phyloP scores from a whole-genome alignment of 2,113 vertebrate genomes.

The Neotragus moschatus region DNA sequence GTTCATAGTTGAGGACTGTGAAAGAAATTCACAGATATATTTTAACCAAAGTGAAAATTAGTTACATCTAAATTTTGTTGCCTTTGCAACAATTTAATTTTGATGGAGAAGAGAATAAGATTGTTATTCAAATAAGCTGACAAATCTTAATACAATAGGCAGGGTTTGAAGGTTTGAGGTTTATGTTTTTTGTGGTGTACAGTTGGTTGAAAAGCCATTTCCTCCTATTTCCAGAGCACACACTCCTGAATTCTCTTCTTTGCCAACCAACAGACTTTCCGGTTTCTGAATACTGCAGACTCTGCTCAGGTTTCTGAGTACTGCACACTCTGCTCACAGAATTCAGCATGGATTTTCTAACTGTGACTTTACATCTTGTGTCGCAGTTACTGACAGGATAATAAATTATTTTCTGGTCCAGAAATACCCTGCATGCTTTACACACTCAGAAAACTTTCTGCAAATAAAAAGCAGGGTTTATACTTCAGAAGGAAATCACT shows the following conservation, averaged over 20 bases:
- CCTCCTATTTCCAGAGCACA: neutral
- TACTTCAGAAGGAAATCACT: neutral
- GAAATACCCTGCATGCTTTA: neutral
- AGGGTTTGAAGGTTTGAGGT: conserved; percentile 4
- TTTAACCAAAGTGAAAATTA: conserved; percentile 1
- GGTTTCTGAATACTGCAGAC: neutral
- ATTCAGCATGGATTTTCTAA: neutral
- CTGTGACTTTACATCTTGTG: neutral
- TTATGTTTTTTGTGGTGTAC: neutral
- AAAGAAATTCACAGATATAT: conserved; percentile 11
- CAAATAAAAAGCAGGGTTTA: neutral
- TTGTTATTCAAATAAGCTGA: neutral
- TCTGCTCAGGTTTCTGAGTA: neutral
- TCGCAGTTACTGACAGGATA: neutral
- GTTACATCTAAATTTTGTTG: neutral
- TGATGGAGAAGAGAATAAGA: neutral
- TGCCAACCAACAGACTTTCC: neutral
- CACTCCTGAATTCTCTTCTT: neutral
- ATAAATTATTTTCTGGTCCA: neutral
- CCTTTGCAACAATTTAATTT: conserved; percentile 15
- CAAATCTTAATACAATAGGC: neutral
- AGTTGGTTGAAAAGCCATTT: neutral
- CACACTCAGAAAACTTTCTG: neutral
- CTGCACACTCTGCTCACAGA: neutral
- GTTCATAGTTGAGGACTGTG: neutral